Conservation (phyloP, 2,113 vertebrate genomes). For the Riparia riparia region DNA sequence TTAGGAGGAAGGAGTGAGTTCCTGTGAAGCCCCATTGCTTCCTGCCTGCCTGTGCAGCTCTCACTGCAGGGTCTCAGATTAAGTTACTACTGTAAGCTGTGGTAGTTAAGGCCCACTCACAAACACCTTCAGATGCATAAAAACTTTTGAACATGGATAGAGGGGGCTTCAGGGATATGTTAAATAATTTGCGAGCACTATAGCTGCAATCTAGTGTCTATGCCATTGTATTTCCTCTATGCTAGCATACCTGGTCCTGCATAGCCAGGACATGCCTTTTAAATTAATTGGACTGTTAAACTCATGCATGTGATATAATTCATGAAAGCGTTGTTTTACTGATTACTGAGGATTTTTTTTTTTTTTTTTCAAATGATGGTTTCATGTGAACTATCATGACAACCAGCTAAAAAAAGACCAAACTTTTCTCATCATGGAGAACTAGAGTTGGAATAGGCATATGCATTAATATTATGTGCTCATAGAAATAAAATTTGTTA, state of each 20-base stretch:
- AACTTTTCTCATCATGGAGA: background rate
- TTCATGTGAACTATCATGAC: background rate
- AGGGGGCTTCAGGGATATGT: rapidly evolving
- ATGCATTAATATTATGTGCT: background rate
- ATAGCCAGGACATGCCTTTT: background rate
- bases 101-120: background rate
- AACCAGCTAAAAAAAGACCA: background rate
- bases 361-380: background rate
- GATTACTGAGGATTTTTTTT: background rate
- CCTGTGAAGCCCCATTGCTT: background rate
- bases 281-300: slow-evolving; percentile 31
- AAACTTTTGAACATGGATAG: background rate
- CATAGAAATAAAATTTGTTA: background rate
- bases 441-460: background rate
- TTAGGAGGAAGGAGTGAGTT: background rate
- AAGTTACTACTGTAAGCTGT: background rate
- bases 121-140: background rate
- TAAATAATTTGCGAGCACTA: background rate
- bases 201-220: background rate
- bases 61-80: background rate
- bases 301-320: background rate
- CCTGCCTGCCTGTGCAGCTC: background rate
- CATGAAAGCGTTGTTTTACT: background rate
- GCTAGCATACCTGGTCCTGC: background rate
- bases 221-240: background rate